Evolutionary conservation across 2,797 vertebrate genomes (phyloP), one percentile per base, ranked within the genome.

Genomic region (Poeciliopsis gracilis): DNA sequence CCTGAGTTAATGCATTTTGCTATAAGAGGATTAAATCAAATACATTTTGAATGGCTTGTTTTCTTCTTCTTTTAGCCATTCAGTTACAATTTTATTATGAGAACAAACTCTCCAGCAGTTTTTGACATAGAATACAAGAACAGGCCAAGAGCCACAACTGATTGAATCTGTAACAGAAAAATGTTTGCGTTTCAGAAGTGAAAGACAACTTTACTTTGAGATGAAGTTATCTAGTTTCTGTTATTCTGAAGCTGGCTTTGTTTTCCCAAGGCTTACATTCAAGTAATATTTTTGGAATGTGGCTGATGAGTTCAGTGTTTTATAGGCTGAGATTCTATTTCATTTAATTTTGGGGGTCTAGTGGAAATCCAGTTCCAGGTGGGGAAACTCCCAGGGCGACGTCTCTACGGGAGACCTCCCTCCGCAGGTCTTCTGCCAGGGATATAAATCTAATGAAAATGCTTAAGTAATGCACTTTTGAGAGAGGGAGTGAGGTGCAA

Each of bases 111-210:
- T 82, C 80, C 83, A 81, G 85, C 79, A 81, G 71, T 87, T 86
- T 71, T 84, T 88, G 80, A 90, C 93, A 92, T 86, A 82, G 75
- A 82, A 90, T 88, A 81, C 83, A 82, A 77, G 86, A 81, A 92
- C 82, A 69, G 38, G 82, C 89, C 87, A 89, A 89, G 74, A 82
- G 75, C 71, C 79, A 73, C 72, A 5, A 45, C 66, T 92, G 87
- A 91, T 90, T 83, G 84, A 85, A 91, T 90, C 85, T 86, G 79
- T 84, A 84, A 87, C 72, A 77, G 74, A 83, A 88, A 74, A 84
- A 77, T 85, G 82, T 89, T 87, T 87, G 69, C 69, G 76, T 84
- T 89, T 38, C 67, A 7, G 36, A 25, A 23, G 36, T 38, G 36
- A 67, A 41, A 67, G 36, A 41, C 63, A 66, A 38, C 8, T 66